These are phyloP conservation scores for Cetonia aurata DNA, from an alignment of 2,888 invertebrate species.

Conservation along the genomic window DNA sequence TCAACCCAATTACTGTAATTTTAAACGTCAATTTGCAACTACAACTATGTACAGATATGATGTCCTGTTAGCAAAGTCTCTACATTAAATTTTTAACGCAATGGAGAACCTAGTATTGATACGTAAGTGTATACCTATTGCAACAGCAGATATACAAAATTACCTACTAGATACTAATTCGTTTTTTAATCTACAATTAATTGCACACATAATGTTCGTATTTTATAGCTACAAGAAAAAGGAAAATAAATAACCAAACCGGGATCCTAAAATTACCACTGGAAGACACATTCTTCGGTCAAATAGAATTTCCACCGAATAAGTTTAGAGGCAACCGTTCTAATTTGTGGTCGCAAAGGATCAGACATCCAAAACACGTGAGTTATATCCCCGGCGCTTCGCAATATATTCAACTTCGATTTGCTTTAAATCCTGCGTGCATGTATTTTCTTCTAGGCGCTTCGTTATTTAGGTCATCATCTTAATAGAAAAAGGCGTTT, in stretches of 20 bases:
- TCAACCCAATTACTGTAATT: too few species aligned
- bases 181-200: too few species aligned
- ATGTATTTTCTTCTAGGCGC: conserved; percentile 6
- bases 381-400: conserved; percentile 23
- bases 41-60: too few species aligned
- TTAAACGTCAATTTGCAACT: too few species aligned
- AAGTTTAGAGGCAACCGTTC: not conserved
- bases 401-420: conserved; percentile 38
- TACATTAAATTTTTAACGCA: too few species aligned
- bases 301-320: conserved; percentile 9
- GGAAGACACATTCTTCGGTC: conserved; percentile 14
- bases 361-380: conserved; percentile 26
- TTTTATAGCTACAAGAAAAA: conserved; percentile 1
- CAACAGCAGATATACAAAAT: too few species aligned
- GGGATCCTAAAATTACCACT: not conserved
- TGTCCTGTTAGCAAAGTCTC: too few species aligned
- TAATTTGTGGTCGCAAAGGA: conserved; percentile 19
- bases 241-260: not conserved
- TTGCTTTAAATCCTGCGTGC: conserved; percentile 33
- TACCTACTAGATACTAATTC: too few species aligned
- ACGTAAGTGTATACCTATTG: too few species aligned
- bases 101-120: too few species aligned
- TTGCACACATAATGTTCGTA: too few species aligned
- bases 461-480: conserved; percentile 13
- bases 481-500: not conserved